phyloP scores from a whole-genome alignment of 1,140 invertebrate species.

The Drosophila ironensis region DNA sequence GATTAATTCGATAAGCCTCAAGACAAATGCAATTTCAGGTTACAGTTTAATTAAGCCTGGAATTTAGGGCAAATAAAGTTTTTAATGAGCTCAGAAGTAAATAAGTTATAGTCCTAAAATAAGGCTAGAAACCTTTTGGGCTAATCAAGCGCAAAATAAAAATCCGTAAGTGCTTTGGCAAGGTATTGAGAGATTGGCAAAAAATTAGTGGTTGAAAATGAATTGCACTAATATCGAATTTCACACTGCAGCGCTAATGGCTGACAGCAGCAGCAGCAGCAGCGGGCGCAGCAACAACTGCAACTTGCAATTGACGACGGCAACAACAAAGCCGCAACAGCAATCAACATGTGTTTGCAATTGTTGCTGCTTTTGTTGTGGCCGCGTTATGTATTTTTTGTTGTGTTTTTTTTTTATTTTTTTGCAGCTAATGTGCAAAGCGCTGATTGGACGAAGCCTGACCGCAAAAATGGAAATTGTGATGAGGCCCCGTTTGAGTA shows the following conservation, averaged over 20 bases:
- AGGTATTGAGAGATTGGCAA: conserved; percentile 53
- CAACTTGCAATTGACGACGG: conserved; percentile 55
- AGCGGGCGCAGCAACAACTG: conserved; percentile 27
- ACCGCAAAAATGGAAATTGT: conserved; percentile 79
- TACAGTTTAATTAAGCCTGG: too few relatives aligned
- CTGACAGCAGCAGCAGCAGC: conserved; percentile 46
- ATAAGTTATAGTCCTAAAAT: not conserved
- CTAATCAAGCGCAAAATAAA: conserved; percentile 68
- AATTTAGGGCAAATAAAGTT: too few relatives aligned
- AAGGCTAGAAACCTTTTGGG: conserved; percentile 20
- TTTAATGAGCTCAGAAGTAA: not conserved
- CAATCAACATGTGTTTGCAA: conserved; percentile 71
- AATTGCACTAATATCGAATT: conserved; percentile 80
- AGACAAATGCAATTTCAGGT: too few relatives aligned
- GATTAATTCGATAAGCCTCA: too few relatives aligned
- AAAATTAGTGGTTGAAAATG: conserved; percentile 79
- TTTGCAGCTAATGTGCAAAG: conserved; percentile 73
- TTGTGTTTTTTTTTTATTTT: conserved; percentile 32
- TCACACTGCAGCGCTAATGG: conserved; percentile 77
- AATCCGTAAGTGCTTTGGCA: conserved; percentile 15
- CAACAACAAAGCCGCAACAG: conserved; percentile 62
- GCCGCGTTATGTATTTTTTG: conserved; percentile 15
- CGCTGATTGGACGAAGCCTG: conserved; percentile 78
- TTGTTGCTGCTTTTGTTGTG: conserved; percentile 33
- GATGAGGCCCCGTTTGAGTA: conserved; percentile 75